Evolutionary conservation across 2,113 vertebrate genomes (phyloP).

Genomic region (Colossoma macropomum): DNA sequence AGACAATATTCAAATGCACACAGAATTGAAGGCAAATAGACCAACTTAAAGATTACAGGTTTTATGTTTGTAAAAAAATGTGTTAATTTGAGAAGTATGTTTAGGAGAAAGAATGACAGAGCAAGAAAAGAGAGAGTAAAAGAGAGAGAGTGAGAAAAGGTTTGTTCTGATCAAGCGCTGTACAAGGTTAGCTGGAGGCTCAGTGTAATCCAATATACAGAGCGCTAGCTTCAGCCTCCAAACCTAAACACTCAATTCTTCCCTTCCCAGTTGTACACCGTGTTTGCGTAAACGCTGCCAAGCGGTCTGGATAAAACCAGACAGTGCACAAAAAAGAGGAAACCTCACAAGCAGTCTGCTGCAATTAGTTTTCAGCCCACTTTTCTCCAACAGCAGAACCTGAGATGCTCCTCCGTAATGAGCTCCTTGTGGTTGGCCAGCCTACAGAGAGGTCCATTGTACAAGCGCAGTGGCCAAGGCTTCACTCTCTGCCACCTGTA

Average conservation of each 20-base stretch:
- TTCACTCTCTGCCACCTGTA: constrained; percentile 55
- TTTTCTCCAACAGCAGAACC: constrained; percentile 52
- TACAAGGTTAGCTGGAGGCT: constrained; percentile 24
- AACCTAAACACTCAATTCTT: constrained; percentile 51
- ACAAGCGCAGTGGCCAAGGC: constrained; percentile 51
- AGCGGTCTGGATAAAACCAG: constrained; percentile 54
- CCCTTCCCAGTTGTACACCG: constrained; percentile 19
- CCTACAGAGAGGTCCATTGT: constrained; percentile 54
- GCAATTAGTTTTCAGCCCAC: constrained; percentile 50
- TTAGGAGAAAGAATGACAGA: background rate
- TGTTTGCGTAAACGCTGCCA: constrained; percentile 41
- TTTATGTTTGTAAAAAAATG: background rate
- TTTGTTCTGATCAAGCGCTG: constrained; percentile 1
- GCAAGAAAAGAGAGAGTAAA: background rate
- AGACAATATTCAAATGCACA: constrained; percentile 1
- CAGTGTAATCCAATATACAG: constrained; percentile 50
- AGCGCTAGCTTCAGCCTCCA: constrained; percentile 31
- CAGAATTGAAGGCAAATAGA: background rate
- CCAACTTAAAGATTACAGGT: background rate
- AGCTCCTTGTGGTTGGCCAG: constrained; percentile 63
- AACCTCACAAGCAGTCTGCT: constrained; percentile 21
- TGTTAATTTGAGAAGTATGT: background rate
- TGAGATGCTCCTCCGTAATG: constrained; percentile 61
- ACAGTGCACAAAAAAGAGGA: constrained; percentile 47
- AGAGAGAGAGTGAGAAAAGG: background rate